These are phyloP conservation scores for Anguilla pacifica DNA, from an alignment of 2,797 vertebrate genomes.

Conservation along the genomic window DNA sequence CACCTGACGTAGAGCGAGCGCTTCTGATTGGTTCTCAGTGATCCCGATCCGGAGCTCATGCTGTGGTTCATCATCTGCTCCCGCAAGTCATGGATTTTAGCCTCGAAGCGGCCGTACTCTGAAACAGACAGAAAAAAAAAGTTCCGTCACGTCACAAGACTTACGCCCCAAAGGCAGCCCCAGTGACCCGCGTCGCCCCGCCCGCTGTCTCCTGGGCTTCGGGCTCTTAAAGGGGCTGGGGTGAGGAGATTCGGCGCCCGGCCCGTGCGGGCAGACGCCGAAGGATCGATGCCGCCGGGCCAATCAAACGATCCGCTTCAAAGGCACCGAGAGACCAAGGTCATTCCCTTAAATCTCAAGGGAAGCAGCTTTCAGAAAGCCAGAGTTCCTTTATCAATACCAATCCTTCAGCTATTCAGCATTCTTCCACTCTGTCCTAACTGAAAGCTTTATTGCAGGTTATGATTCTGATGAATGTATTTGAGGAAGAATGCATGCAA, in stretches of 20 bases:
- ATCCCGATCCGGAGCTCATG: constrained; percentile 97
- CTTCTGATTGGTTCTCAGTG: constrained; percentile 95
- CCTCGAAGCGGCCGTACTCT: constrained; percentile 97
- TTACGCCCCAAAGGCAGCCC: not conserved
- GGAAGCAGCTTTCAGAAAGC: not conserved
- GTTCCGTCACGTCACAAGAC: constrained; percentile 27
- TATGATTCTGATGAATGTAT: not conserved
- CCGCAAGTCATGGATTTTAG: constrained; percentile 98
- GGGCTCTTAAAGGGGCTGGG: not conserved
- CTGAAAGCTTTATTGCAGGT: not conserved
- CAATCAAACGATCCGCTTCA: not conserved
- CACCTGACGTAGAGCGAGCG: constrained; percentile 96
- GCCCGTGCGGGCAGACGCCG: not conserved
- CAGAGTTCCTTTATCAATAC: not conserved
- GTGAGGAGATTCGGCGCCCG: no score
- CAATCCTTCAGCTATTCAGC: not conserved
- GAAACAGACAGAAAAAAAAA: constrained; percentile 47
- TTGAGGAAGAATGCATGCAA: not conserved
- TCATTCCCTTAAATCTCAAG: constrained; percentile 3
- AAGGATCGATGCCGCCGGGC: not conserved
- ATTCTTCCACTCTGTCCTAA: not conserved
- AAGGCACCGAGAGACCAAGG: not conserved
- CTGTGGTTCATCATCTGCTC: constrained; percentile 99
- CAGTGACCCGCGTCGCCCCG: not conserved
- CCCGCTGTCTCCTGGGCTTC: not conserved